Conservation (phyloP, 2,113 vertebrate genomes). For the Ictalurus punctatus region DNA sequence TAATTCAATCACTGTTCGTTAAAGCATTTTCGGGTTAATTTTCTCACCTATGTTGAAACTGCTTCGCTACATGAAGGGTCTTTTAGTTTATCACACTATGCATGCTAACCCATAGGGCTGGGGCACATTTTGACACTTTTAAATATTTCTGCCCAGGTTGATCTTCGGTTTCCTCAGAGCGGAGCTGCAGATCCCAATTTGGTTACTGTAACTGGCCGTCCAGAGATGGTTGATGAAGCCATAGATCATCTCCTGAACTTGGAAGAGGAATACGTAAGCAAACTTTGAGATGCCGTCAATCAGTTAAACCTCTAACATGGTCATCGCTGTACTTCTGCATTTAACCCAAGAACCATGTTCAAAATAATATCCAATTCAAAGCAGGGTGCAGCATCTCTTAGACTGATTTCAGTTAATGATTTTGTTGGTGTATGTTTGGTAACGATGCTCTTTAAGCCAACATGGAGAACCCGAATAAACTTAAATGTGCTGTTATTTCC, state of each 20-base stretch:
- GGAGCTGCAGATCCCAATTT: constrained; percentile 91
- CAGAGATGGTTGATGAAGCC: constrained; percentile 95
- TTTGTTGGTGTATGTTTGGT: too few species aligned
- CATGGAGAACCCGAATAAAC: background rate
- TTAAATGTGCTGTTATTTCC: background rate
- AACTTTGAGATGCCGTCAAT: background rate
- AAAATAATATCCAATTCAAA: background rate
- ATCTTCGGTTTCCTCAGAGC: constrained; percentile 94
- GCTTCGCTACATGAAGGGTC: background rate
- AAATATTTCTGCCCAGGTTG: constrained; percentile 77
- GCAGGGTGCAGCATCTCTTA: background rate
- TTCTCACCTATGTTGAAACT: background rate
- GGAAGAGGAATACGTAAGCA: constrained; percentile 95
- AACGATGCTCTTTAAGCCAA: background rate
- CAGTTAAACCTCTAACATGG: background rate
- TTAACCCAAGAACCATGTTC: background rate
- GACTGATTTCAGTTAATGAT: background rate
- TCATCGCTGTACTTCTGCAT: background rate
- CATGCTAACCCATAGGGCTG: background rate
- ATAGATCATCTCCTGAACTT: constrained; percentile 96
- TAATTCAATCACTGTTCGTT: background rate
- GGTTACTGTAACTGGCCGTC: constrained; percentile 92
- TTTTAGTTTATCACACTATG: background rate
- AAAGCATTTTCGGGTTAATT: background rate
- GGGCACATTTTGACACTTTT: background rate